phyloP scores from a whole-genome alignment of 1,140 invertebrate genomes.

The Orius insidiosus region DNA sequence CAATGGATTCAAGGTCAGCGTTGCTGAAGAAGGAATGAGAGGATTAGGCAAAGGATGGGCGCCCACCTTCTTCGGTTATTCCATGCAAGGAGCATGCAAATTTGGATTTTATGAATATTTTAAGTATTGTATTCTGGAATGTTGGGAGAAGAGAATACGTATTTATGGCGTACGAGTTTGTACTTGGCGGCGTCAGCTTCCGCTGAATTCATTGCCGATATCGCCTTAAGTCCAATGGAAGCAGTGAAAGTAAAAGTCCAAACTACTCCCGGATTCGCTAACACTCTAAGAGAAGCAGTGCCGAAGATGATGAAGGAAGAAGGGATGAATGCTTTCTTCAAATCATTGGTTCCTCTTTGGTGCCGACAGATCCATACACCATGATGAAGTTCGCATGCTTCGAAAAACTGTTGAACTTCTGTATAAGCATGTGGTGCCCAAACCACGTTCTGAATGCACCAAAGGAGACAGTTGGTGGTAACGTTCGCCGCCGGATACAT shows the following conservation, averaged over 20 bases:
- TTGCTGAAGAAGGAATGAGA: conserved; percentile 46
- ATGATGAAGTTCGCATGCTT: conserved; percentile 89
- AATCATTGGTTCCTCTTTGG: conserved; percentile 66
- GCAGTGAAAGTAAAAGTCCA: conserved; percentile 57
- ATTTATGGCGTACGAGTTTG: conserved; percentile 52
- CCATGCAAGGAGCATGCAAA: conserved; percentile 47
- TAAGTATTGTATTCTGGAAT: conserved; percentile 49
- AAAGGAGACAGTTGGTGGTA: conserved; percentile 60
- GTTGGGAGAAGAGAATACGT: conserved; percentile 58
- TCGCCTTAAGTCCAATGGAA: conserved; percentile 64
- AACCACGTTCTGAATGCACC: conserved; percentile 54
- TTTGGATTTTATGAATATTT: conserved; percentile 64
- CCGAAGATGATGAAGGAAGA: conserved; percentile 44
- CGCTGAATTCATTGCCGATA: conserved; percentile 69
- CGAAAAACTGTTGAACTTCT: conserved; percentile 66
- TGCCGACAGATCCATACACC: conserved; percentile 69
- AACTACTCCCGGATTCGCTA: conserved; percentile 56
- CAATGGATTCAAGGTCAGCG: conserved; percentile 45
- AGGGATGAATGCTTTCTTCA: conserved; percentile 49
- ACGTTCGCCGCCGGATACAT: conserved; percentile 73
- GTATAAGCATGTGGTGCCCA: conserved; percentile 57
- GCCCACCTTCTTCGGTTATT: conserved; percentile 66
- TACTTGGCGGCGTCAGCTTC: conserved; percentile 69
- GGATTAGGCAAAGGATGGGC: conserved; percentile 68
- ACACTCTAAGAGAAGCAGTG: conserved; percentile 46